A percentile compares a stretch with the other conserved stretches of the same genome.
Conservation (phyloP, 2,888 invertebrate species). For the Caenorhabditis auriculariae region DNA sequence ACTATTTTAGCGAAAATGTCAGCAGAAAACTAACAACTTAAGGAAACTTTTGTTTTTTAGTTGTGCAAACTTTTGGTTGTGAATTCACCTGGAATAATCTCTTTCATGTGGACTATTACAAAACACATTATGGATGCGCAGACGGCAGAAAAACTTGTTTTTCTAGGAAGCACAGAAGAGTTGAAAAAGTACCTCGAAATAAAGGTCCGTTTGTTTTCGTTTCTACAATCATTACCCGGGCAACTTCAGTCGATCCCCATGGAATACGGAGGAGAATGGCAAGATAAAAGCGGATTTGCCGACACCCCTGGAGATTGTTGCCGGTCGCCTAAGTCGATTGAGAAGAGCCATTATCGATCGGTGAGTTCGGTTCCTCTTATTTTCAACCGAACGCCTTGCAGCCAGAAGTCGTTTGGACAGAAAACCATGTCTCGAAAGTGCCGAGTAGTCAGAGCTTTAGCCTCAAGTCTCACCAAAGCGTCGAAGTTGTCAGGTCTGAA, state of each 20-base stretch:
- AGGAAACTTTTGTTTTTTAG: constrained; percentile 19
- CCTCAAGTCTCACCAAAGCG: constrained; percentile 12
- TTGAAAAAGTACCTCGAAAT: constrained; percentile 43
- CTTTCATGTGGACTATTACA: constrained; percentile 54
- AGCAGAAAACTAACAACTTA: constrained; percentile 7
- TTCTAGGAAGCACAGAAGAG: constrained; percentile 46
- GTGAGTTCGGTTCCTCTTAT: background rate
- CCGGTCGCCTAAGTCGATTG: constrained; percentile 16
- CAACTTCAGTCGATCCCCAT: constrained; percentile 44
- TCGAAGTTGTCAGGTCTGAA: no score
- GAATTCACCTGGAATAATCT: constrained; percentile 56
- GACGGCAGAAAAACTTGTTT: constrained; percentile 46
- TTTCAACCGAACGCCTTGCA: constrained; percentile 1
- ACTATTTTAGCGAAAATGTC: constrained; percentile 58
- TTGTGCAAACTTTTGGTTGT: constrained; percentile 50
- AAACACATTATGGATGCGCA: constrained; percentile 45
- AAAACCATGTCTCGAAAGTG: constrained; percentile 23
- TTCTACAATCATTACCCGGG: background rate
- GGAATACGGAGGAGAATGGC: constrained; percentile 49
- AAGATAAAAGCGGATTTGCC: constrained; percentile 50
- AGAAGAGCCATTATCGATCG: constrained; percentile 14
- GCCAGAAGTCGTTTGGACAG: constrained; percentile 30
- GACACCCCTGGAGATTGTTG: constrained; percentile 40
- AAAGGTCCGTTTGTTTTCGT: constrained; percentile 9
- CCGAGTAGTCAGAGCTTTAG: constrained; percentile 14